A percentile compares a stretch with the other conserved stretches of the same genome.
phyloP scores from a whole-genome alignment of 2,888 invertebrate genomes.

The Acanthosepion pharaonis region DNA sequence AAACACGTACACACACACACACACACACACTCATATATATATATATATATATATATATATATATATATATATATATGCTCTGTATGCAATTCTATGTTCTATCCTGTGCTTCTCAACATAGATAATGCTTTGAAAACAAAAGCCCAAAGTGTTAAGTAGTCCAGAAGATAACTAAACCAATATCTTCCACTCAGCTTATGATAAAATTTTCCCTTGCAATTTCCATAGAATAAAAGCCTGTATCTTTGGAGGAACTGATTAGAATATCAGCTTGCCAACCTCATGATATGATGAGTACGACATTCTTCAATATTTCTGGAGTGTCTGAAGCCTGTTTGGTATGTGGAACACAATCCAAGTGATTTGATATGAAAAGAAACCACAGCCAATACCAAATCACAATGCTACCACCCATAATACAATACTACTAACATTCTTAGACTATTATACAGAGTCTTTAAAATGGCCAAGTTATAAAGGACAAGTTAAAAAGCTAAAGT shows the following conservation, averaged over 20 bases:
- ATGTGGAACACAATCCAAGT: not conserved
- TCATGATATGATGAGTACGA: not conserved
- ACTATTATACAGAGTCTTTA: not conserved
- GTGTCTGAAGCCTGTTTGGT: not conserved
- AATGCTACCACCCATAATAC: not conserved
- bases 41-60: no score
- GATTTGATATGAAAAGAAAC: not conserved
- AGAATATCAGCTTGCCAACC: not conserved
- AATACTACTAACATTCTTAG: not conserved
- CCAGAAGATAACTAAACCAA: not conserved
- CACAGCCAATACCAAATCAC: not conserved
- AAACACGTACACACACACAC: no score
- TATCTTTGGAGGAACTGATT: not conserved
- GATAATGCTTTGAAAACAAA: conserved; percentile 10
- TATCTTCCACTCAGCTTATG: not conserved
- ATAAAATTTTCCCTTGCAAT: not conserved
- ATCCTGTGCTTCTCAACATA: not conserved
- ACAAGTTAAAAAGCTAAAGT: no score
- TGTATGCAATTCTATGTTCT: not conserved
- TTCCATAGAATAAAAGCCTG: not conserved
- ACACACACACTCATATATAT: not conserved
- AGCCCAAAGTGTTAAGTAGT: not conserved
- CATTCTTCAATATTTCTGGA: not conserved
- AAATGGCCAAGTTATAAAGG: no score
- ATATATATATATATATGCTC: not conserved